These are phyloP conservation scores for Plutella xylostella DNA, from an alignment of 2,888 invertebrate species.

Conservation along the genomic window DNA sequence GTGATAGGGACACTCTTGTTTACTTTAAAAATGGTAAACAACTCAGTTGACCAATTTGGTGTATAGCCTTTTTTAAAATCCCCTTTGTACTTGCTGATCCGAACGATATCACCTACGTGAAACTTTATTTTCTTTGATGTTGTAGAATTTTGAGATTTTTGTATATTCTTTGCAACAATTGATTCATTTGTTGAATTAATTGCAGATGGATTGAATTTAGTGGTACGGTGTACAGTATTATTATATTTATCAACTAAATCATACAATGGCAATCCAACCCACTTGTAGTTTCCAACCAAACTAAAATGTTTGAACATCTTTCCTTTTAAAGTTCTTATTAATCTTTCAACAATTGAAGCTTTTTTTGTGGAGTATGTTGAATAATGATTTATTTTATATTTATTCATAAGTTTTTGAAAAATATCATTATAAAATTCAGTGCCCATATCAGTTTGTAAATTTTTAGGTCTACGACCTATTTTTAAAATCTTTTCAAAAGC, in stretches of 20 bases:
- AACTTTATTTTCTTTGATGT: conserved; percentile 11
- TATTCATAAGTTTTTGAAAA: no score
- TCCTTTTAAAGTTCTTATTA: conserved; percentile 16
- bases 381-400: no score
- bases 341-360: conserved; percentile 16
- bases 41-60: conserved; percentile 25
- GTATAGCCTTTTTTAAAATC: conserved; percentile 23
- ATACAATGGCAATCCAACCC: conserved; percentile 3
- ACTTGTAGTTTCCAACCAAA: conserved; percentile 11
- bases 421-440: no score
- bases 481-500: no score
- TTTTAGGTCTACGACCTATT: no score
- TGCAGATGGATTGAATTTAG: background rate
- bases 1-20: conserved; percentile 22
- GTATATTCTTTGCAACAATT: background rate
- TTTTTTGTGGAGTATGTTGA: no score
- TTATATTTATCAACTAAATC: background rate
- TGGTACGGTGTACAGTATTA: conserved; percentile 1
- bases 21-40: conserved; percentile 22
- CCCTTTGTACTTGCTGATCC: conserved; percentile 20
- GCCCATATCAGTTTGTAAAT: no score
- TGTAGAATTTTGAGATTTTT: background rate
- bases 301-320: conserved; percentile 11
- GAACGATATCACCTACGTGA: conserved; percentile 19
- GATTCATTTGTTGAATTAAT: background rate